These are phyloP conservation scores for Tragelaphus imberbis DNA, from an alignment of 2,113 vertebrate species.

Conservation along the genomic window DNA sequence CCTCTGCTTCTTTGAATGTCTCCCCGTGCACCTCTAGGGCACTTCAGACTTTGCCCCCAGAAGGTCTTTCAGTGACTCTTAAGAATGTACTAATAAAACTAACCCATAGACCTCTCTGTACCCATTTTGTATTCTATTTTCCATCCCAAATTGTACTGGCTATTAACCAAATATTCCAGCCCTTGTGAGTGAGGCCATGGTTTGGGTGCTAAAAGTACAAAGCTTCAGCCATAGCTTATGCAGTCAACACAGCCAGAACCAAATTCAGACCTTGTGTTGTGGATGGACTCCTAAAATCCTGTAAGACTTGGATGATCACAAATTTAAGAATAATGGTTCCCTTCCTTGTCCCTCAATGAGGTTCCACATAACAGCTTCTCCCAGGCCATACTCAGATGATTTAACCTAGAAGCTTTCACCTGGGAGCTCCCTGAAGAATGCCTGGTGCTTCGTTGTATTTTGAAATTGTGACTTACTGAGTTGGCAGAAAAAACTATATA, in stretches of 20 bases:
- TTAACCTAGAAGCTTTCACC: background rate
- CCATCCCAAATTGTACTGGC: background rate
- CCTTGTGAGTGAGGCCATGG: background rate
- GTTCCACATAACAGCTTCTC: background rate
- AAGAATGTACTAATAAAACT: background rate
- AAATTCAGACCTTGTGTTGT: background rate
- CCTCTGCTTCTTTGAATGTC: background rate
- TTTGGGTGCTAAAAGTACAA: background rate
- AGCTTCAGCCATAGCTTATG: no score
- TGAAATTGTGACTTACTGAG: background rate
- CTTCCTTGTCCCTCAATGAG: background rate
- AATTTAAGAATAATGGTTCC: background rate
- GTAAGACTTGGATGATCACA: background rate
- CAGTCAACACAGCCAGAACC: background rate
- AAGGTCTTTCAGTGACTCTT: background rate
- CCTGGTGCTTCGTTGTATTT: background rate
- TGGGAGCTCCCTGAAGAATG: background rate
- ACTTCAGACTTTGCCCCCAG: background rate
- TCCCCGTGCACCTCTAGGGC: no score
- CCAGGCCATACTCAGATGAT: background rate
- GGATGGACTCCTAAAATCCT: background rate
- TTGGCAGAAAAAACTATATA: background rate
- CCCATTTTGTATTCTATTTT: background rate
- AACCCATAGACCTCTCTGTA: background rate
- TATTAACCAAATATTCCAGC: background rate